Conservation (phyloP, 2,113 vertebrate species). For the Semicossyphus pulcher region DNA sequence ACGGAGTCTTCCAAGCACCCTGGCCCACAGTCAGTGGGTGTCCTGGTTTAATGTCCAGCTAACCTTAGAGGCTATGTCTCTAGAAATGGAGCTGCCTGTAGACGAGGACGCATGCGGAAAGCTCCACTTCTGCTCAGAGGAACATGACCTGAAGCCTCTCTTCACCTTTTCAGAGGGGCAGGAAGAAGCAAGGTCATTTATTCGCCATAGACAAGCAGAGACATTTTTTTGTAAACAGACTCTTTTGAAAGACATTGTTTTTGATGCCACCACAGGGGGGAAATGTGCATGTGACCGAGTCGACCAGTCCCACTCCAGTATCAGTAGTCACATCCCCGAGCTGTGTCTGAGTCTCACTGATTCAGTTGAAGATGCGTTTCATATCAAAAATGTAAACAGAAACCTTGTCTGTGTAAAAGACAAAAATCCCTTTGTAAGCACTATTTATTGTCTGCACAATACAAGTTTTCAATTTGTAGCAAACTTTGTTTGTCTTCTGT, state of each 20-base stretch:
- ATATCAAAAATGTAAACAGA: conserved; percentile 80
- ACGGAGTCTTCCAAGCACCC: conserved; percentile 75
- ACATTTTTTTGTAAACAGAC: conserved; percentile 76
- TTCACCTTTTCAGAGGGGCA: conserved; percentile 59
- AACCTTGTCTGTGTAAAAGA: conserved; percentile 85
- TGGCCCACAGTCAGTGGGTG: conserved; percentile 71
- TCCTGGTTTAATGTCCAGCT: conserved; percentile 80
- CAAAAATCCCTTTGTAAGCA: conserved; percentile 89
- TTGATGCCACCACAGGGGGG: conserved; percentile 64
- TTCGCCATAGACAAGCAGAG: conserved; percentile 64
- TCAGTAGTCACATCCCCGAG: conserved; percentile 74
- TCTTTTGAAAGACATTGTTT: conserved; percentile 76
- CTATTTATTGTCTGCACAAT: conserved; percentile 95
- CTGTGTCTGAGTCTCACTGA: conserved; percentile 71
- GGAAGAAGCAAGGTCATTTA: conserved; percentile 45
- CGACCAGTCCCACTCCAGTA: conserved; percentile 83
- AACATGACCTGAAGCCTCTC: conserved; percentile 58
- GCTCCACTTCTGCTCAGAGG: conserved; percentile 67
- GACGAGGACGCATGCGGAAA: conserved; percentile 52
- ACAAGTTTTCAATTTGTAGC: conserved; percentile 90
- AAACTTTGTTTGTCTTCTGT: conserved; percentile 78
- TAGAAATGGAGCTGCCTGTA: conserved; percentile 67
- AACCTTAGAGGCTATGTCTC: conserved; percentile 86
- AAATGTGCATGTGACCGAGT: conserved; percentile 86
- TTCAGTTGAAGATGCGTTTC: conserved; percentile 77